Conservation (phyloP, 2,888 invertebrate species). For the Nemotelus pantherinus region DNA sequence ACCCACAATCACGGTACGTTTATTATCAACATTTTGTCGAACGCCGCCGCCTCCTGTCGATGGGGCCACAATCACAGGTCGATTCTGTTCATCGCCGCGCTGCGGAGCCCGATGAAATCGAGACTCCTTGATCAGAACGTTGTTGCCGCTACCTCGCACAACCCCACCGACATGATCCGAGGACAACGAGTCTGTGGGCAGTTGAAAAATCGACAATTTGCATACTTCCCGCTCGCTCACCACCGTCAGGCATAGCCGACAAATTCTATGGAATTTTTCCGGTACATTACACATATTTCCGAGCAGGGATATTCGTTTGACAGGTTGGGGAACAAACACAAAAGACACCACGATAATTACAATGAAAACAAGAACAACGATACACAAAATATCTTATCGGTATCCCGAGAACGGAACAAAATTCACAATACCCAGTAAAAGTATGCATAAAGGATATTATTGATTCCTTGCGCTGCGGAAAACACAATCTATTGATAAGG, state of each 20-base stretch:
- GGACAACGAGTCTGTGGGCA: not conserved
- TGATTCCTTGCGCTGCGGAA: slow-evolving; percentile 2
- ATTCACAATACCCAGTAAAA: slow-evolving; percentile 17
- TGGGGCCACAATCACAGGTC: slow-evolving; percentile 15
- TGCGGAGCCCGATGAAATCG: slow-evolving; percentile 2
- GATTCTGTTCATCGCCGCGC: slow-evolving; percentile 6
- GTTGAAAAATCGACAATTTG: slow-evolving; percentile 66
- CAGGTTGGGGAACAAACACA: slow-evolving; percentile 16
- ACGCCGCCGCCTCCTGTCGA: slow-evolving; percentile 1
- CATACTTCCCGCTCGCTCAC: slow-evolving; percentile 78
- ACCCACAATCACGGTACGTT: slow-evolving; percentile 8
- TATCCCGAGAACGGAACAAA: slow-evolving; percentile 16
- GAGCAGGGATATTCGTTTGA: slow-evolving; percentile 21
- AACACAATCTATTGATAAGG: slow-evolving; percentile 33
- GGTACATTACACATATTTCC: slow-evolving; percentile 90
- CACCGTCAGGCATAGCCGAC: slow-evolving; percentile 91
- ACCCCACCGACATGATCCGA: no score
- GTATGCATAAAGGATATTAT: slow-evolving; percentile 35
- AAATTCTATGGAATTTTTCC: slow-evolving; percentile 92
- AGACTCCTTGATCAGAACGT: not conserved
- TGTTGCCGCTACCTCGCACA: not conserved
- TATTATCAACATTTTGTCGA: slow-evolving; percentile 19
- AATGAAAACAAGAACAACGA: not conserved
- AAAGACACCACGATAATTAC: not conserved
- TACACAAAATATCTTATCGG: slow-evolving; percentile 6